These are phyloP conservation scores for Orchestia grillus DNA, from an alignment of 1,140 invertebrate species.

Conservation along the genomic window DNA sequence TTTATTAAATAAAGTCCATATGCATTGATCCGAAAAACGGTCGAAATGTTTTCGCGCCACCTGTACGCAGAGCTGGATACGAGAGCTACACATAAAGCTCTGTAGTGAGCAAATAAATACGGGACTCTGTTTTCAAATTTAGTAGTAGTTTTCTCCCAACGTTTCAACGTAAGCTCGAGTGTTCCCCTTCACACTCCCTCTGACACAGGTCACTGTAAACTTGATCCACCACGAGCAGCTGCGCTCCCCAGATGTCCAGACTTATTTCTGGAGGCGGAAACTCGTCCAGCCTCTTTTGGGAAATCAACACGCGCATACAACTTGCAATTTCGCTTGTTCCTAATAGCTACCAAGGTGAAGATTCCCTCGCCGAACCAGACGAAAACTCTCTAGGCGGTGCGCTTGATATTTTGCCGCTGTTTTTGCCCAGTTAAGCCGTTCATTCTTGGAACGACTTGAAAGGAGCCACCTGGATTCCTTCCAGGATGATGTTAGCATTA, in stretches of 20 bases:
- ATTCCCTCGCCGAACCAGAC: not conserved
- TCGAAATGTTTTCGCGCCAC: not conserved
- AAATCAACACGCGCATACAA: not conserved
- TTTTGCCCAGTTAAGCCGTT: not conserved
- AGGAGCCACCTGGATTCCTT: not conserved
- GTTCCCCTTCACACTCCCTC: not conserved
- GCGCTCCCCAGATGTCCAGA: not conserved
- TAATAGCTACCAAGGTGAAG: not conserved
- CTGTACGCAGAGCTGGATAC: not conserved
- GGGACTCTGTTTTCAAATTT: not conserved
- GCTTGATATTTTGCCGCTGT: not conserved
- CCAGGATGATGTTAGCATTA: not conserved
- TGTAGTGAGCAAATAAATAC: not conserved
- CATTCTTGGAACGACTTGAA: not conserved
- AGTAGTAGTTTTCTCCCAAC: not conserved
- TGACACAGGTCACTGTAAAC: not conserved
- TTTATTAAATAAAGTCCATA: not conserved
- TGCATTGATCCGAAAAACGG: not conserved
- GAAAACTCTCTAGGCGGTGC: not conserved
- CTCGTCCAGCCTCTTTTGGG: not conserved
- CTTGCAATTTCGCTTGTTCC: not conserved
- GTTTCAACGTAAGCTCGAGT: not conserved
- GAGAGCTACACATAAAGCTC: no score
- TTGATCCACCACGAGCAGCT: not conserved
- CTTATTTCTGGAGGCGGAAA: not conserved